Evolutionary conservation across 2,113 vertebrate genomes (phyloP), one percentile per base, ranked within the genome.

Genomic region (Corydoras sp.): DNA sequence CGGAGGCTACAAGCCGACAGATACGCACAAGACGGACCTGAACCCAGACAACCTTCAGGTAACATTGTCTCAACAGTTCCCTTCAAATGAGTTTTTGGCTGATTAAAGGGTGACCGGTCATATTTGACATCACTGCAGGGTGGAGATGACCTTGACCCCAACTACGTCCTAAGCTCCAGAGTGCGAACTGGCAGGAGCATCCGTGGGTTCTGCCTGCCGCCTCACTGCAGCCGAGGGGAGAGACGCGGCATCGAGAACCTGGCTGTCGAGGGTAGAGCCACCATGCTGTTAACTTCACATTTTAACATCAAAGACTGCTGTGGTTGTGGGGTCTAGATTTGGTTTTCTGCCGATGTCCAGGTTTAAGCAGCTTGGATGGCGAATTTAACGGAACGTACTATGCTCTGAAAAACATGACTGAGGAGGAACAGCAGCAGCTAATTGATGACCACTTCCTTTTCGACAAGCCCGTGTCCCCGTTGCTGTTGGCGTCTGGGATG

Each of bases 391-490:
- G 95, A 69, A 93, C 84, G 76, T 96, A 97, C 85, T 98, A 95
- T 30, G 92, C 94, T 31, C 84, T 98, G 80, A 94, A 92, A 82
- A 93, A 91, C 87, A 95, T 97, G 95, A 95, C 93, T 0, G 95
- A 98, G 8, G 90, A 93, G n/a, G 93, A 97, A 79, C 95, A 98
- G 83, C 94, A 98, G 88, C 93, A 95, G 87, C 91, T 97, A 64
- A 98, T 98, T 43, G 95, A 98, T 77, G 95, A 98, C 85, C 95
- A 98, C 88, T 97, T 98, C 86, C 88, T 97, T 77, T 98, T 98
- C 54, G 95, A 98, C 83, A 98, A 98, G 81, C 95, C 95, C 0
- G 92, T 98, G 65, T 98, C 94, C 76, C 95, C 95, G 2, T 87
- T 97, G 72, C 91, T 98, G 43, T 85, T 97, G 85, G 92, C 94